Base-by-base conservation (phyloP, 2,113 vertebrate species). In the Lathamus discolor region DNA sequence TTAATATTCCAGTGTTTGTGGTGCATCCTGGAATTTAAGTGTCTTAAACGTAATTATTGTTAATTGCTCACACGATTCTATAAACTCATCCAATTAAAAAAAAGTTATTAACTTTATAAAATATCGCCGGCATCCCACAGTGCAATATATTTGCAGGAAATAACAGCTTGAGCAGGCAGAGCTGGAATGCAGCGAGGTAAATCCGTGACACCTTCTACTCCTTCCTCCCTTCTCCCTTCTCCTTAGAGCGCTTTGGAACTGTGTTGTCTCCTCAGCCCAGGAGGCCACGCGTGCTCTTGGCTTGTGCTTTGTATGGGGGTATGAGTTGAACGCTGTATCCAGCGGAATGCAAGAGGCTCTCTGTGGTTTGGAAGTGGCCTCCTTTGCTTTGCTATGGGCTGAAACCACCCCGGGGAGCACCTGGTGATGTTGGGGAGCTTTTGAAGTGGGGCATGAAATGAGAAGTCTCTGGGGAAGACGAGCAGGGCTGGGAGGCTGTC, bases 51-150 rank as follows among this genome's bases (percentile, higher is more conserved):
- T 98, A 98, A 98, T 98, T 98, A 98, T 97, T 98, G 97, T 97
- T 98, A 98, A 98, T 98, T 98, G 97, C 97, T 90, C 89, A 35
- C 95, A 96, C 95, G 96, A 97, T 98, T 98, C 97, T 97, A 97
- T 97, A 97, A 98, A 98, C 96, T 98, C 98, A 98, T 98, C 98
- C 97, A 98, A 98, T 98, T 98, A 98, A 97, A 97, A 97, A 97
- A 98, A 98, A 98, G 98, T 98, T 98, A 98, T 98, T 98, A 98
- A 98, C 98, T 98, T 98, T 97, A 98, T 97, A 98, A 98, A 98
- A 98, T 96, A 98, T 97, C 51, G 2, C 97, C 95, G 98, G 97
- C 97, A 73, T 98, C 98, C 97, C 97, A 97, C 97, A 80, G 98
- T 87, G 97, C 96, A 89, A 41, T 97, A 96, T 97, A 96, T 98